Evolutionary conservation across 37 sponge, comb jelly and placozoan genomes (phyloP), one percentile per base, ranked within the genome.

Genomic region (Diacarnus erythraeanus): DNA sequence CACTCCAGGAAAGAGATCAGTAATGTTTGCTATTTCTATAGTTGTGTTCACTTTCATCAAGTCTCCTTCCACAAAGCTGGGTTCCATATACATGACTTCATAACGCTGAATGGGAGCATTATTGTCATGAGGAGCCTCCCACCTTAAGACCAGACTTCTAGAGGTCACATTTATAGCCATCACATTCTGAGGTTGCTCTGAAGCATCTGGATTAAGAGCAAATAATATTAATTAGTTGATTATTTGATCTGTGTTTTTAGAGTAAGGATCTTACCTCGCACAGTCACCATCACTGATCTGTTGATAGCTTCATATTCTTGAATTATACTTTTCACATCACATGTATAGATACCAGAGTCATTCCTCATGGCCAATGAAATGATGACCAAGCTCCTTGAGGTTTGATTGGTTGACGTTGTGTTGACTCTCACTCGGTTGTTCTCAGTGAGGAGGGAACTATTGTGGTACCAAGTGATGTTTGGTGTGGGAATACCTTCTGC

Each of bases 91-190:
- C 6, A 37, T 6, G 8, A 84, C 69, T 4, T 21, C 3, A 61
- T 82, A 87, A 1, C 76, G 78, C 8, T 12, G 38, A 60, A 91
- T 80, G 25, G 82, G 83, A 5, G 84, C 87, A 79, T 91, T 87
- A 73, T 84, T 87, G 63, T 83, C 70, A 73, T 91, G 80, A 64
- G 87, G 84, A 39, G 82, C 92, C 67, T 59, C 51, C 87, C 87
- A 83, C 15, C 20, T 2, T 3, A 82, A 54, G 6, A 37, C 38
- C 0, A 76, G 42, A 57, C 36, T 61, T 66, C 58, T 51, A 63
- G 81, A 68, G 37, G 63, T 56, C 20, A 84, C 65, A 3, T 82
- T 41, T 10, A 78, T 57, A 10, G 57, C 74, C 37, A 42, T 70
- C 44, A 80, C 42, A 76, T 76, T 63, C 17, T 74, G 76, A 36